Base-by-base conservation (phyloP, 2,113 vertebrate genomes). In the Nothobranchius furzeri region DNA sequence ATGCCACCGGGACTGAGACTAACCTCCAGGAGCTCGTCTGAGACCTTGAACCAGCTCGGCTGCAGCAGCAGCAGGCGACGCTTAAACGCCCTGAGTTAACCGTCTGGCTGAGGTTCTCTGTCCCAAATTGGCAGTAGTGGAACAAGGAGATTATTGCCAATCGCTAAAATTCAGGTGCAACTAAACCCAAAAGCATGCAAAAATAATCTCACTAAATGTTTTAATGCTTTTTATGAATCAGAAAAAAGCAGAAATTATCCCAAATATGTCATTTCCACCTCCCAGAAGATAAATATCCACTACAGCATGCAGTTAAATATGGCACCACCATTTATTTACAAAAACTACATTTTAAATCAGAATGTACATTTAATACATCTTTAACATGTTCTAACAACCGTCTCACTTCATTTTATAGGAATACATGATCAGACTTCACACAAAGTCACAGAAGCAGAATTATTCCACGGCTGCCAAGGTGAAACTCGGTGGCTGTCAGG, bases 161-260 rank as follows among this genome's bases (percentile, higher is more conserved):
- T 90, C 86, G 88, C 92, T 93, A 93, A 8, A 92, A 96, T 91
- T 94, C 91, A 87, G 75, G 84, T 89, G 90, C 92, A 92, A 93
- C 85, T 85, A 87, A 82, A 83, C 70, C 66, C 76, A 75, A 79
- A 89, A 65, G 37, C 65, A 92, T 51, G 64, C 3, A 61, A 80
- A 87, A 66, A 83, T 45, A 10, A 3, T 17, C 78, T 75, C 66
- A 64, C 56, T 70, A 60, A 68, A 75, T 70, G 8, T 30, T 61
- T 10, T 59, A 60, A 25, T 13, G 45, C 20, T 65, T 17, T 61
- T 20, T 51, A 53, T 67, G 52, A 52, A 81, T 49, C 25, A 82
- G 24, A 49, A 77, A 73, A 73, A 67, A 73, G 58, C 25, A 75
- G 66, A 50, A 68, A 58, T 63, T 43, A 76, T 48, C 8, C 43